Base-by-base conservation (phyloP, 2,888 invertebrate genomes). In the Erebia epiphron region DNA sequence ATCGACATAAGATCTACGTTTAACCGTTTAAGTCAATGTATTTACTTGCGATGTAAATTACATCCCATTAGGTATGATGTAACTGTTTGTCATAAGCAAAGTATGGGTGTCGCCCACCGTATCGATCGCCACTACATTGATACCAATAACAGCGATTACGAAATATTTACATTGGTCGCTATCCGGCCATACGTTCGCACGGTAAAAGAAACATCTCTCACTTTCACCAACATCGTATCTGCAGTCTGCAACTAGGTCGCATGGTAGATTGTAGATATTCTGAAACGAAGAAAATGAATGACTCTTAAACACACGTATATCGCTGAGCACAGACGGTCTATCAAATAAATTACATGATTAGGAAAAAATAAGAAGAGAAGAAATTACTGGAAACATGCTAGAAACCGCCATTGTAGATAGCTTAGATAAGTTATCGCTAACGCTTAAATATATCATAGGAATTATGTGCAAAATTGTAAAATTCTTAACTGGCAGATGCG, bases 221-320 rank as follows among this genome's bases (percentile, higher is more conserved):
- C 91, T 91, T 91, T 92, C 91, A 89, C 91, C 86, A 78, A 80
- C 83, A 81, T 80, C 79, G 76, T 72, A 79, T 79, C 80, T 79
- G 78, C 78, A 74, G 76, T 76, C 77, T 79, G 80, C 82, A 88
- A 83, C 84, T 86, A 79, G 88, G 89, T 87, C 87, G 83, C 80
- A 79, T 78, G 80, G 78, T 79, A 76, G 82, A 78, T 82, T 78
- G 81, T 79, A 79, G 79, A 82, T 83, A 79, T 26, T 82, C 67
- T 73, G 73, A 72, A 76, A 73, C 71, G 67, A 72, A 76, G 68
- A 72, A 75, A 73, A 67, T 74, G 72, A 75, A 75, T 67, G 68
- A 67, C 69, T 75, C 66, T 75, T 78, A 81, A 78, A 82, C 79
- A 79, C 75, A 78, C 74, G 75, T 76, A 49, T 73, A 67, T 72